phyloP scores from a whole-genome alignment of 2,888 invertebrate species.

The Apamea epomidion region DNA sequence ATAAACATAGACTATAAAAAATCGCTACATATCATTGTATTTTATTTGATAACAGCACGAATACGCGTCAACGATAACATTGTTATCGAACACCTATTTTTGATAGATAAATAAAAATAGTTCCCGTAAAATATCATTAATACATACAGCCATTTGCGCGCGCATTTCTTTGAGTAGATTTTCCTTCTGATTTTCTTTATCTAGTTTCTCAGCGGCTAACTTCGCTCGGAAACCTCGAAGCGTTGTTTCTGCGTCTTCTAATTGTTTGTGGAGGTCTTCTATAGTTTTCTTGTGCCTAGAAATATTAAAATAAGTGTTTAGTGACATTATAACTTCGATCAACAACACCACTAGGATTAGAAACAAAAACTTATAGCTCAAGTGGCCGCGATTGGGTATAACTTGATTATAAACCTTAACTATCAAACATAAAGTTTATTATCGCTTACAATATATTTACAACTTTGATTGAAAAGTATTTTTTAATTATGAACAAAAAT shows the following conservation, averaged over 20 bases:
- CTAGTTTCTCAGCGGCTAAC: conserved; percentile 85
- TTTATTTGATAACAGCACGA: too few relatives aligned
- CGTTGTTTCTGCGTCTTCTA: conserved; percentile 85
- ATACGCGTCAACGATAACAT: too few relatives aligned
- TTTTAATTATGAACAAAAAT: neutral
- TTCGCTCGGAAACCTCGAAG: conserved; percentile 85
- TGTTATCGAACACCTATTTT: too few relatives aligned
- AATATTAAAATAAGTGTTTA: neutral
- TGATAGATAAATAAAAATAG: too few relatives aligned
- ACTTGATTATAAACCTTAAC: neutral
- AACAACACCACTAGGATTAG: too few relatives aligned
- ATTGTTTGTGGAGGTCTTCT: conserved; percentile 84
- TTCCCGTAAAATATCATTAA: neutral
- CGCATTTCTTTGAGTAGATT: conserved; percentile 83
- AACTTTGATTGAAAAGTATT: neutral
- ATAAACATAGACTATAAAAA: too few relatives aligned
- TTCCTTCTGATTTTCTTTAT: conserved; percentile 85
- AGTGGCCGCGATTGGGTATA: neutral
- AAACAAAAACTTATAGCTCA: too few relatives aligned
- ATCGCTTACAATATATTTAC: neutral
- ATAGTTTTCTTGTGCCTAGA: conserved; percentile 85
- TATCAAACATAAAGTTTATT: neutral
- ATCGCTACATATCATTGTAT: too few relatives aligned
- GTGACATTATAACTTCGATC: too few relatives aligned
- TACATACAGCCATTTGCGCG: conserved; percentile 80